A percentile compares a stretch with the other conserved stretches of the same genome.
Conservation (phyloP, 1,140 invertebrate genomes). For the Drosophila lowei region DNA sequence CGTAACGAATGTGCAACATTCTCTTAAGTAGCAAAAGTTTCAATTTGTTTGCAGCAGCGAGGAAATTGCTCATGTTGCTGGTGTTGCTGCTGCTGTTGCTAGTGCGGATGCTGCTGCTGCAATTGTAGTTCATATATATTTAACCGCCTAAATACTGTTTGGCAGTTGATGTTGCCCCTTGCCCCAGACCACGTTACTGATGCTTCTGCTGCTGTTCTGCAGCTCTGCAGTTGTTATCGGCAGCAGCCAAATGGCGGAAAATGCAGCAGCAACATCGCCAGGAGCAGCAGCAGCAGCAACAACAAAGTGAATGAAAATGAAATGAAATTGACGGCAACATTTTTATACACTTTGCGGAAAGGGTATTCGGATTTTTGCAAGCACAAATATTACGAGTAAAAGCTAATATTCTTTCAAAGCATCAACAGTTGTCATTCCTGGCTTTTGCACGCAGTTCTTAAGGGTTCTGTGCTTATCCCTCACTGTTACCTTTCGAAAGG, state of each 20-base stretch:
- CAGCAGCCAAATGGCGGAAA: constrained; percentile 72
- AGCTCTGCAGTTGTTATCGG: constrained; percentile 61
- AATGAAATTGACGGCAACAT: constrained; percentile 60
- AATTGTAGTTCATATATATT: constrained; percentile 74
- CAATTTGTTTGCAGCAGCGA: constrained; percentile 53
- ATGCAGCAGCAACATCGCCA: constrained; percentile 53
- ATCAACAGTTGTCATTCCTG: no score
- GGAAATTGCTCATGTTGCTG: neutral
- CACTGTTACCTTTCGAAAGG: no score
- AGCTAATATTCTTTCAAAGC: no score
- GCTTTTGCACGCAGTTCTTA: no score
- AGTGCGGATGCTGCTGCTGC: constrained; percentile 24
- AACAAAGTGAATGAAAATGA: constrained; percentile 46
- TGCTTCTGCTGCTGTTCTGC: constrained; percentile 24
- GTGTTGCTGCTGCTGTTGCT: constrained; percentile 25
- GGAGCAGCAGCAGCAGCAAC: constrained; percentile 40
- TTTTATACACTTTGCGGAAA: constrained; percentile 3
- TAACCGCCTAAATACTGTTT: constrained; percentile 75
- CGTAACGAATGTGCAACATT: constrained; percentile 59
- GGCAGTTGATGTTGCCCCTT: constrained; percentile 38
- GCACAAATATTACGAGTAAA: no score
- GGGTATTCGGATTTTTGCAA: no score
- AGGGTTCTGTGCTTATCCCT: no score
- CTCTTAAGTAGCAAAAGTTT: constrained; percentile 67
- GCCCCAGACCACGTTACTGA: neutral